Base-by-base conservation (phyloP, 92 coral and sea anemone species). In the Anthopleura xanthogrammica region DNA sequence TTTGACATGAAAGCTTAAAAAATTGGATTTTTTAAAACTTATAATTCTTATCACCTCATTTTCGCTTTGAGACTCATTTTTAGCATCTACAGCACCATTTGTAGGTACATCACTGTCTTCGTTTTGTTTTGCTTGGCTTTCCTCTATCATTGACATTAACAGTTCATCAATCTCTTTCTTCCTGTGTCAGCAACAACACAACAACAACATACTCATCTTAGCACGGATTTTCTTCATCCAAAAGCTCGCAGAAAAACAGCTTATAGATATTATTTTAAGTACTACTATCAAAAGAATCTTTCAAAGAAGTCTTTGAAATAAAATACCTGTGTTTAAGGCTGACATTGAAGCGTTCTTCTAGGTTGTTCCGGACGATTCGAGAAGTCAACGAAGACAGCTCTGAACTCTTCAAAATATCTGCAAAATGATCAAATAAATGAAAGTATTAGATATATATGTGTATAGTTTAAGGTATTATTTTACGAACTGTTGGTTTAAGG, bases 351-450 rank as follows among this genome's bases (percentile, higher is more conserved):
- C 88, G 86, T 52, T 92, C 87, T 76, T 96, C 99, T 56, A 96
- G 84, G 23, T 84, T 83, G 42, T 82, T 79, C 74, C 99, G 82
- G 50, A 96, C 95, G 10, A 90, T 92, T 70, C 95, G 89, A 0
- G 99, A 96, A n/a, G 99, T 96, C 56, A 96, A 64, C 65, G 88
- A 82, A 4, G 94, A 80, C 50, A 96, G 90, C 84, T 96, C 99
- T 14, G 91, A 93, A 52, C 86, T 83, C 64, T 86, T 79, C 75
- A 96, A 85, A 89, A 96, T 96, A 78, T 81, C 99, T 96, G 86
- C 60, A 54, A 64, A 77, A 39, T 9, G 68, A 60, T 76, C 19
- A 72, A 52, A 60, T 55, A 48, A 20, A 52, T 46, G 52, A 71
- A 3, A 20, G 14, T 71, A 40, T 22, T 72, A 16, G 72, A 29